Evolutionary conservation across 2,113 vertebrate genomes (phyloP).

Genomic region (Bujurquina vittata): DNA sequence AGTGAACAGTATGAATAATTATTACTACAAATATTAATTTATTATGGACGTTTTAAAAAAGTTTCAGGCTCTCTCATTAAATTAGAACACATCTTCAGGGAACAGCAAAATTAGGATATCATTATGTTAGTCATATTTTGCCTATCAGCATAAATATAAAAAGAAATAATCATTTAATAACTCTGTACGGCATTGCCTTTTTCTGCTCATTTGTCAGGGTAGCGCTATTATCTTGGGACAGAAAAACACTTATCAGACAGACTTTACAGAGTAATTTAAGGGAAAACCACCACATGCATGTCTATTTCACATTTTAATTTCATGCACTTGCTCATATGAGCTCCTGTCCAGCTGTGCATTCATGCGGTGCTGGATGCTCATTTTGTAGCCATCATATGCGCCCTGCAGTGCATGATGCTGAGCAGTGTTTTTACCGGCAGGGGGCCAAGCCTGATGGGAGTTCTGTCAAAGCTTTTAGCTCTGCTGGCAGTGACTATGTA

Average conservation of each 20-base stretch:
- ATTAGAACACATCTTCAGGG: background rate
- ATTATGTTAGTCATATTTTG: background rate
- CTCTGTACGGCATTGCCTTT: background rate
- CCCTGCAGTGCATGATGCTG: conserved; percentile 1
- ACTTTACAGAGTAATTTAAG: background rate
- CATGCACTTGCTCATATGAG: background rate
- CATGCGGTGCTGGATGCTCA: background rate
- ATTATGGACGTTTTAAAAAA: background rate
- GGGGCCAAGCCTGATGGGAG: background rate
- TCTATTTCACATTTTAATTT: conserved; percentile 13
- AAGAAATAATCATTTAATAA: background rate
- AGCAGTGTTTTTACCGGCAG: conserved; percentile 30
- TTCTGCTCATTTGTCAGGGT: background rate
- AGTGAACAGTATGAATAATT: conserved; percentile 13
- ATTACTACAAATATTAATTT: conserved; percentile 5
- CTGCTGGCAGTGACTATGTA: background rate
- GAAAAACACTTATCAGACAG: background rate
- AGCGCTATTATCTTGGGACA: background rate
- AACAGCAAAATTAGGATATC: background rate
- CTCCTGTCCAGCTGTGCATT: background rate
- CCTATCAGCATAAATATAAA: background rate
- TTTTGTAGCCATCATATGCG: background rate
- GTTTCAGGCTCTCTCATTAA: conserved; percentile 1
- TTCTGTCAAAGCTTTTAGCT: background rate
- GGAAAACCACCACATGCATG: background rate